Evolutionary conservation across 30 jellyfish, hydroid and myxozoan genomes (phyloP).

Genomic region (Catostylus mosaicus): DNA sequence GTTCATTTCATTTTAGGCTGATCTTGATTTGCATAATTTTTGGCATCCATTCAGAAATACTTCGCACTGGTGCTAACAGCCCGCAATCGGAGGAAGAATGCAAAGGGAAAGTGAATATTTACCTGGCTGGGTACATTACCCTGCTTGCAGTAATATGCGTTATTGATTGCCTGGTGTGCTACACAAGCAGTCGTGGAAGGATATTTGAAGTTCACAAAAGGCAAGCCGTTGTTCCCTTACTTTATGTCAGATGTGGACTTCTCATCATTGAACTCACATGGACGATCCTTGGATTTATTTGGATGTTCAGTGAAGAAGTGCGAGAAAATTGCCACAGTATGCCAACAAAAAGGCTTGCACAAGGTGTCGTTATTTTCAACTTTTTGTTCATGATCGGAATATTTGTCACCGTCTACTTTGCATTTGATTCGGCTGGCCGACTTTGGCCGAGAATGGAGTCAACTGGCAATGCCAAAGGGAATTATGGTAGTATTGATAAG

Average conservation of each 20-base stretch:
- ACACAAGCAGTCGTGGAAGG: constrained; percentile 88
- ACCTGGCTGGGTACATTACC: constrained; percentile 72
- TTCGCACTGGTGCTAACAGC: constrained; percentile 15
- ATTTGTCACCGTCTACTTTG: constrained; percentile 49
- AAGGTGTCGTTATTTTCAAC: constrained; percentile 71
- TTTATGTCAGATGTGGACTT: constrained; percentile 65
- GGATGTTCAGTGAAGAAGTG: constrained; percentile 47
- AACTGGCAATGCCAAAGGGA: constrained; percentile 11
- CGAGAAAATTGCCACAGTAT: constrained; percentile 42
- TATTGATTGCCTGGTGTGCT: constrained; percentile 56
- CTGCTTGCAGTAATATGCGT: constrained; percentile 54
- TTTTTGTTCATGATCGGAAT: constrained; percentile 60
- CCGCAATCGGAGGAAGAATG: constrained; percentile 41
- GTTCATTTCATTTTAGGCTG: constrained; percentile 25
- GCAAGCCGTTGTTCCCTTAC: constrained; percentile 62
- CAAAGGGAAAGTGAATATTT: constrained; percentile 54
- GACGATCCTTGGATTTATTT: constrained; percentile 69
- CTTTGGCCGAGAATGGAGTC: constrained; percentile 74
- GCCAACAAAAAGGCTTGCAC: constrained; percentile 66
- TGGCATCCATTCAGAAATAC: constrained; percentile 47
- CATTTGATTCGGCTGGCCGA: constrained; percentile 90
- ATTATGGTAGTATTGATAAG: constrained; percentile 65
- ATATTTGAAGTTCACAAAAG: constrained; percentile 79
- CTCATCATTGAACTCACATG: constrained; percentile 69
- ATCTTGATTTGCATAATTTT: constrained; percentile 38